These are phyloP conservation scores for Catocala sponsa DNA, from an alignment of 2,888 invertebrate genomes.

Conservation along the genomic window DNA sequence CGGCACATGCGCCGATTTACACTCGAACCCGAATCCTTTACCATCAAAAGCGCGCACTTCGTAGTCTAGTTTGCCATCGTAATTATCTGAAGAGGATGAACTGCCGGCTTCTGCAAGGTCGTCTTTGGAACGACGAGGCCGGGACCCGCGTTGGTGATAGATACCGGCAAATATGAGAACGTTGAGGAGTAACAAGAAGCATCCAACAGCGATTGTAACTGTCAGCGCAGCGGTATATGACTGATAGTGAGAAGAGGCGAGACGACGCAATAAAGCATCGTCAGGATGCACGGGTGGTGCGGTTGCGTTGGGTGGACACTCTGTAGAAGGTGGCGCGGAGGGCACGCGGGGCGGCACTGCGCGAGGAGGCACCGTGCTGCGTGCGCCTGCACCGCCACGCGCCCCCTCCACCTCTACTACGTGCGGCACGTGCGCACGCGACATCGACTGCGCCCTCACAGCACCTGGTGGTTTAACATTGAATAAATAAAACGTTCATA, in stretches of 20 bases:
- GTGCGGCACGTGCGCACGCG: constrained; percentile 89
- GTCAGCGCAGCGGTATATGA: constrained; percentile 96
- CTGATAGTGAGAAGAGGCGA: constrained; percentile 95
- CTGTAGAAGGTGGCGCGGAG: constrained; percentile 89
- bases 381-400: constrained; percentile 61
- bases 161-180: constrained; percentile 96
- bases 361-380: constrained; percentile 79
- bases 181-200: constrained; percentile 93
- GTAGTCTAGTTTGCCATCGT: constrained; percentile 87
- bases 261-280: constrained; percentile 91
- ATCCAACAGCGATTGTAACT: constrained; percentile 95
- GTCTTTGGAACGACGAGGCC: constrained; percentile 92
- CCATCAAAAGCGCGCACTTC: constrained; percentile 86
- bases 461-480: constrained; percentile 85
- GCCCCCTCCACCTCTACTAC: constrained; percentile 77
- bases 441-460: constrained; percentile 92
- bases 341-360: constrained; percentile 79
- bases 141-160: constrained; percentile 93
- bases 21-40: constrained; percentile 87
- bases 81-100: constrained; percentile 90
- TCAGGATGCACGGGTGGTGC: constrained; percentile 84
- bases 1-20: constrained; percentile 87
- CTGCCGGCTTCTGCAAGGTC: constrained; percentile 92
- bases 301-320: constrained; percentile 91
- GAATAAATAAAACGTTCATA: background rate